phyloP scores from a whole-genome alignment of 2,888 invertebrate species.

The Stegana nigrithorax region DNA sequence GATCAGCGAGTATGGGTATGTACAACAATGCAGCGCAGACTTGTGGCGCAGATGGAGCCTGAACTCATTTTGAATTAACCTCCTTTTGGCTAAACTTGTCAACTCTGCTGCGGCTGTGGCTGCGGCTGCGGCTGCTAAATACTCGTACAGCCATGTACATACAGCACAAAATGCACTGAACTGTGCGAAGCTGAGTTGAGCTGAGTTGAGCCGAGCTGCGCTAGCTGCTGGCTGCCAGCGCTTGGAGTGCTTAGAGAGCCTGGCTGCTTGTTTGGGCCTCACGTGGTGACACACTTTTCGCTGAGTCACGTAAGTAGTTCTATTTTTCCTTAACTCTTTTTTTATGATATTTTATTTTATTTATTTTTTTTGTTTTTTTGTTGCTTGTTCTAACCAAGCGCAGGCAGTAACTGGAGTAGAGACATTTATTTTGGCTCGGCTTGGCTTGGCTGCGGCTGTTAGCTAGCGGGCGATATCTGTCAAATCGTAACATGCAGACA shows the following conservation, averaged over 20 bases:
- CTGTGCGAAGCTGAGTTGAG: constrained; percentile 12
- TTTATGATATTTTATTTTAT: too few species aligned
- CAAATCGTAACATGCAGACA: not conserved
- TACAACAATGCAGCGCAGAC: not conserved
- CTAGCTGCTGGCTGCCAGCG: too few species aligned
- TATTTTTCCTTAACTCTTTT: too few species aligned
- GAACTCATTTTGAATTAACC: constrained; percentile 49
- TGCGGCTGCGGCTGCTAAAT: not conserved
- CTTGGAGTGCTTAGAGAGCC: too few species aligned
- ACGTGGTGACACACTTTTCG: constrained; percentile 34
- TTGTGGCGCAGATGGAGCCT: constrained; percentile 42
- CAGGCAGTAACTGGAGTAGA: too few species aligned
- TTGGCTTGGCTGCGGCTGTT: too few species aligned
- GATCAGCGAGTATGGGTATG: too few species aligned
- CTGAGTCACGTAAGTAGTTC: constrained; percentile 7
- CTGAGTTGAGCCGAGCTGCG: not conserved
- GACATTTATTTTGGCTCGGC: too few species aligned
- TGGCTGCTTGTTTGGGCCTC: too few species aligned
- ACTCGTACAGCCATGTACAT: constrained; percentile 15
- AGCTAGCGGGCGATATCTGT: not conserved
- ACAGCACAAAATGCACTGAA: too few species aligned
- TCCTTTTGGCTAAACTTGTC: constrained; percentile 30
- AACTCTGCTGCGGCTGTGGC: constrained; percentile 21
- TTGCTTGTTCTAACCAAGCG: too few species aligned
- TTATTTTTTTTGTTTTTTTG: too few species aligned